phyloP scores from a whole-genome alignment of 1,140 invertebrate species.

The Heliconius himera region DNA sequence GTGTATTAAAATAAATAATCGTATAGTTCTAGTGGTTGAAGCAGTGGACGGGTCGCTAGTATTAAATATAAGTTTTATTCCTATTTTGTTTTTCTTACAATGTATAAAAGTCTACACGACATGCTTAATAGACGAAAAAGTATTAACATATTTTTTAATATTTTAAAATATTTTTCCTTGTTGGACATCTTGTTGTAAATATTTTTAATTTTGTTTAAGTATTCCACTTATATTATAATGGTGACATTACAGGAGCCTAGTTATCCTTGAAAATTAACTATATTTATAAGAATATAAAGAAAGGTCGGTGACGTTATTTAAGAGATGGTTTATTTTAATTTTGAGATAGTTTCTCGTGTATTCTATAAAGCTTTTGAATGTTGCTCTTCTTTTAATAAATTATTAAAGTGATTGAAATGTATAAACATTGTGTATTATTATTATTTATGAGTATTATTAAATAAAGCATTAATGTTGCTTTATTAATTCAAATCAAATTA shows the following conservation, averaged over 20 bases:
- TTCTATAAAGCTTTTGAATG: slow-evolving; percentile 26
- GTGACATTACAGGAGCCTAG: slow-evolving; percentile 44
- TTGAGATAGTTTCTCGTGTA: slow-evolving; percentile 22
- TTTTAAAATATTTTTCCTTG: neutral
- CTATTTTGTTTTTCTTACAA: no score
- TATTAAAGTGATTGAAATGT: slow-evolving; percentile 30
- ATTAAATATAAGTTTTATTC: no score
- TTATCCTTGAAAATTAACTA: slow-evolving; percentile 30
- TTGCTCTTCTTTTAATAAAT: slow-evolving; percentile 26
- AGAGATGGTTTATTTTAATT: slow-evolving; percentile 16
- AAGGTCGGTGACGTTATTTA: slow-evolving; percentile 14
- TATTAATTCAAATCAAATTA: no score
- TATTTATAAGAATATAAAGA: slow-evolving; percentile 9
- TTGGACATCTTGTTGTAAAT: slow-evolving; percentile 6
- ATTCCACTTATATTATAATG: slow-evolving; percentile 19
- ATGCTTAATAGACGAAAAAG: no score
- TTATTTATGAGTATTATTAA: no score
- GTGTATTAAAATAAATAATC: no score
- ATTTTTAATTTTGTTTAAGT: neutral
- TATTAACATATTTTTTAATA: no score
- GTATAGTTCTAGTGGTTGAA: no score
- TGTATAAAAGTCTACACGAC: no score
- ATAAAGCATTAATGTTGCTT: no score
- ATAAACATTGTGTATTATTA: neutral
- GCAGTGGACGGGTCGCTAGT: no score